Conservation (phyloP, 2,797 vertebrate genomes). For the Nasua narica region DNA sequence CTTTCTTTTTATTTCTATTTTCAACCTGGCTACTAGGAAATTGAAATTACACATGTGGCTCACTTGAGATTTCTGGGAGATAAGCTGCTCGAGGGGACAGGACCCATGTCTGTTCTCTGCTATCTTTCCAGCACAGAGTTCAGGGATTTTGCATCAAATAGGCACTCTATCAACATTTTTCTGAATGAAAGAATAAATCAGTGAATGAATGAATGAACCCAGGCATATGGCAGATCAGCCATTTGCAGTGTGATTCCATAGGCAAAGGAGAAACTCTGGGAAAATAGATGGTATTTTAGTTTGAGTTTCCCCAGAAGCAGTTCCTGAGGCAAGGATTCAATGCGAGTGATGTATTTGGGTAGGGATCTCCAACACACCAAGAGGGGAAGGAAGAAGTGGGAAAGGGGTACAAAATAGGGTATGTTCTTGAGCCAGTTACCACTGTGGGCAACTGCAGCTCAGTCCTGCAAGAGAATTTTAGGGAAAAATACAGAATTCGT, state of each 20-base stretch:
- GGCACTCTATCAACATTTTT: neutral
- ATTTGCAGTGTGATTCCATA: neutral
- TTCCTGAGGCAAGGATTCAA: neutral
- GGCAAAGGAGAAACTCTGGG: neutral
- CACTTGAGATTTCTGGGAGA: neutral
- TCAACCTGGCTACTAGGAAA: neutral
- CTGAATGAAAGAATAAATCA: neutral
- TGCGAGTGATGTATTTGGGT: neutral
- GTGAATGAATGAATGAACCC: neutral
- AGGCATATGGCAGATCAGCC: neutral
- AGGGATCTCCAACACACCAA: neutral
- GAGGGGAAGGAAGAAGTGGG: neutral
- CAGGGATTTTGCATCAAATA: neutral
- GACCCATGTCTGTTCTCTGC: neutral
- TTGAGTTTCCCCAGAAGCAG: neutral
- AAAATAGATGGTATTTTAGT: neutral
- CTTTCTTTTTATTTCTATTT: neutral
- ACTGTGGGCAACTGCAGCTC: neutral
- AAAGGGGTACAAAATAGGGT: neutral
- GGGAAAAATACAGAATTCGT: neutral
- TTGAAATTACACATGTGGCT: neutral
- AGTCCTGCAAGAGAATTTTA: neutral
- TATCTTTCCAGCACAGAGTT: neutral
- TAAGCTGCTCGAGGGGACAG: neutral
- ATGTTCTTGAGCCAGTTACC: neutral